A percentile compares a stretch with the other conserved stretches of the same genome.
These are phyloP conservation scores for Formica selysi DNA, from an alignment of 1,140 invertebrate genomes.

Conservation along the genomic window DNA sequence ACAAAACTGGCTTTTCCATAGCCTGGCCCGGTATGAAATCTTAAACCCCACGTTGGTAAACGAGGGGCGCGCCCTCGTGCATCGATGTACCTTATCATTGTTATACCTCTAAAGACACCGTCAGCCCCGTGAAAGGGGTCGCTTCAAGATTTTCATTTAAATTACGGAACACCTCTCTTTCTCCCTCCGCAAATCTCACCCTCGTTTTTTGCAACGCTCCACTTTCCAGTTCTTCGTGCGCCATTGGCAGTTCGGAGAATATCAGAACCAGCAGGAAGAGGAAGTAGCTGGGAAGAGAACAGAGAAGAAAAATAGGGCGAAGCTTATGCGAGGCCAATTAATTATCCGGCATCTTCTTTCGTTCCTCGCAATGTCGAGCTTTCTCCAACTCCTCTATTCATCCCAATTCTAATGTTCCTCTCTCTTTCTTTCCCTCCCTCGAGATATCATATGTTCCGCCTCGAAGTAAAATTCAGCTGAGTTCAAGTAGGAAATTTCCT, in stretches of 20 bases:
- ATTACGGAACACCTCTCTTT: conserved; percentile 56
- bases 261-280: not conserved
- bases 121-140: conserved; percentile 49
- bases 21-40: conserved; percentile 39
- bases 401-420: not conserved
- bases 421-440: conserved; percentile 9
- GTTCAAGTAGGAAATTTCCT: conserved; percentile 53
- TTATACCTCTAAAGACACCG: conserved; percentile 59
- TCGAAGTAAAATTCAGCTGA: conserved; percentile 63
- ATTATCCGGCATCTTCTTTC: conserved; percentile 69
- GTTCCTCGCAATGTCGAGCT: not conserved
- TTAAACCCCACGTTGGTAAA: conserved; percentile 40
- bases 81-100: conserved; percentile 53
- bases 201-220: not conserved
- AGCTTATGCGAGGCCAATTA: conserved; percentile 76
- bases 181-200: conserved; percentile 21
- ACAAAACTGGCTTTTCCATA: conserved; percentile 21
- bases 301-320: conserved; percentile 71
- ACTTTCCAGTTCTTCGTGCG: not conserved
- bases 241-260: conserved; percentile 61
- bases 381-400: conserved; percentile 12
- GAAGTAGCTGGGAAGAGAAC: not conserved
- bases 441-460: conserved; percentile 68
- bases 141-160: conserved; percentile 72
- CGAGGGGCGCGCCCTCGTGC: not conserved